Conservation (phyloP, 2,113 vertebrate species). For the Recurvirostra avosetta region DNA sequence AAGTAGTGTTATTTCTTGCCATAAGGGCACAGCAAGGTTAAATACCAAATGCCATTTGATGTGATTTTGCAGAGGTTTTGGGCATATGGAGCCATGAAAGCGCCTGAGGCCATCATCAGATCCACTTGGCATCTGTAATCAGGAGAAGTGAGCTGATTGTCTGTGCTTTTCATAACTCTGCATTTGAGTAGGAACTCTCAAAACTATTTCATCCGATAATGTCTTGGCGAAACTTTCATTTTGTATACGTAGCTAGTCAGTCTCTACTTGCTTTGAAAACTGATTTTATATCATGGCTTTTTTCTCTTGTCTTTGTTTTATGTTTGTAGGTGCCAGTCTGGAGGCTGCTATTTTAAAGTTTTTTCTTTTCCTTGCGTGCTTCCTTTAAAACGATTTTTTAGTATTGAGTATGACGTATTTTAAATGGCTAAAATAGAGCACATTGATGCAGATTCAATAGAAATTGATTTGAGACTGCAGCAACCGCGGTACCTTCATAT, state of each 20-base stretch:
- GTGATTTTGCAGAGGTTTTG: background rate
- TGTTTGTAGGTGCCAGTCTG: background rate
- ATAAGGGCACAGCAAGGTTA: background rate
- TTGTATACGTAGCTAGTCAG: background rate
- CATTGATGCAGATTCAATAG: background rate
- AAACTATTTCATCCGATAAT: background rate
- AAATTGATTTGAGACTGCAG: background rate
- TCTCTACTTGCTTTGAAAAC: background rate
- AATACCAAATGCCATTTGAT: background rate
- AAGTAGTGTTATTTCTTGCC: background rate
- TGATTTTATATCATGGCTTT: background rate
- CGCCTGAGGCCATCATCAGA: background rate
- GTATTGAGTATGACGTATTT: background rate
- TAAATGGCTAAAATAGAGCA: background rate
- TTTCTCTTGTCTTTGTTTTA: background rate
- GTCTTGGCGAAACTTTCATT: background rate
- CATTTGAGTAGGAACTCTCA: background rate
- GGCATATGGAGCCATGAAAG: background rate
- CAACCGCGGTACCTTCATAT: background rate
- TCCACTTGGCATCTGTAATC: background rate
- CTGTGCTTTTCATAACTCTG: background rate
- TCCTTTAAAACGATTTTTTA: background rate
- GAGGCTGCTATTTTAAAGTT: background rate
- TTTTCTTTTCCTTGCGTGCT: background rate
- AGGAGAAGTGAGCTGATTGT: background rate